A percentile compares a stretch with the other conserved stretches of the same genome.
Conservation (phyloP, 2,797 vertebrate genomes). For the Octomys mimax region DNA sequence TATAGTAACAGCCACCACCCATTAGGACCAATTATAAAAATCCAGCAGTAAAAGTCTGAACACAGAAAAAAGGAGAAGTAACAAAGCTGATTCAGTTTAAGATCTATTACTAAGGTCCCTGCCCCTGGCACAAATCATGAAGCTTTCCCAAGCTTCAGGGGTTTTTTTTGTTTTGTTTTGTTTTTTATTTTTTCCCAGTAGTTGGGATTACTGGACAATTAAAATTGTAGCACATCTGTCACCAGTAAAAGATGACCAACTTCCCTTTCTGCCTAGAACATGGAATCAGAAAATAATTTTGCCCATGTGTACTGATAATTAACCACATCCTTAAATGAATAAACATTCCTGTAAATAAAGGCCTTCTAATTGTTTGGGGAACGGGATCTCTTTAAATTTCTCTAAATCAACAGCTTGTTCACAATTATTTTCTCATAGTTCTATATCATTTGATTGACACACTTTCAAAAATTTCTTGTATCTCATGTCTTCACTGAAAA, state of each 20-base stretch:
- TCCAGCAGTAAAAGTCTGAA: not conserved
- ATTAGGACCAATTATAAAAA: constrained; percentile 57
- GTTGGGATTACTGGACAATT: not conserved
- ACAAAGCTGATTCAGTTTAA: not conserved
- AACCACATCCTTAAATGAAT: not conserved
- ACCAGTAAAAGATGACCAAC: not conserved
- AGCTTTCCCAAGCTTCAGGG: not conserved
- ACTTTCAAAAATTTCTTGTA: not conserved
- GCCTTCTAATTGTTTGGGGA: not conserved
- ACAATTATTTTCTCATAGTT: not conserved
- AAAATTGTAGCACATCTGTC: not conserved
- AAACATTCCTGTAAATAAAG: not conserved
- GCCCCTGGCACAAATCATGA: not conserved
- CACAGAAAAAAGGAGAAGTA: not conserved
- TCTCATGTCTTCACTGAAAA: not conserved
- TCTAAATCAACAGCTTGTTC: not conserved
- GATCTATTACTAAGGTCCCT: not conserved
- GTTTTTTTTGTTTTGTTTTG: too few species aligned
- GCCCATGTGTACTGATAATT: not conserved
- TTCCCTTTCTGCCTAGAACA: not conserved
- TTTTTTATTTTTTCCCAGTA: not conserved
- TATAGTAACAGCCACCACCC: not conserved
- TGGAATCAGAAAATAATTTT: not conserved
- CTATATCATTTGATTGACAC: not conserved
- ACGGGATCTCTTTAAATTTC: not conserved